Base-by-base conservation (phyloP, 64 coral and sea anemone genomes). In the Stichodactyla helianthus region DNA sequence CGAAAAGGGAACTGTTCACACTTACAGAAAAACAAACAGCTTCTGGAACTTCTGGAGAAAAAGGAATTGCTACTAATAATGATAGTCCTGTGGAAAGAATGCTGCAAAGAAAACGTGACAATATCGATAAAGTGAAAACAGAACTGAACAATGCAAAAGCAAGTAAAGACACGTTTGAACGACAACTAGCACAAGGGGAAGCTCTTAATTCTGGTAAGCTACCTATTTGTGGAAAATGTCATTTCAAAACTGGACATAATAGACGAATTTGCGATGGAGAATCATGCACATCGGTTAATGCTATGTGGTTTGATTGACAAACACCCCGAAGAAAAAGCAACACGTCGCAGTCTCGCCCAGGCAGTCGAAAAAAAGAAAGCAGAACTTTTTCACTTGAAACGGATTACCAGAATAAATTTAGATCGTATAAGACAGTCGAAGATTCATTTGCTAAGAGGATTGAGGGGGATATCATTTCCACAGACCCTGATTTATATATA, bases 61-160 rank as follows among this genome's bases (percentile, higher is more conserved):
- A 83, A 14, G 52, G 20, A 55, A 55, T 54, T 54, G 77, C 77
- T 51, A 31, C 77, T 44, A 51, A 27, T 50, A 27, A 83, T 54
- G 81, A 83, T 55, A 83, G 51, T 54, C 85, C 85, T 86, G 85
- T 86, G 26, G 85, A 76, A 71, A 50, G 85, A 19, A 86, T 76
- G 85, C 52, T 86, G 64, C 52, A 63, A 52, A 51, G 71, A 76
- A 77, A 86, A 86, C 65, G 63, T 76, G 85, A 16, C 52, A 52
- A 19, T 18, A 25, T 86, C 52, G 85, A 51, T 53, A 44, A n/a
- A 26, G 50, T 68, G 26, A 86, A 63, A 53, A 86, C 65, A 18
- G 85, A 63, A 53, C 71, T 74, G 74, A 53, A 77, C 50, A 44
- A 86, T 76, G 61, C 54, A 0, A 84, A 84, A 59, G 52, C 59